phyloP scores from a whole-genome alignment of 2,888 invertebrate species.

The Marronus borbonicus region DNA sequence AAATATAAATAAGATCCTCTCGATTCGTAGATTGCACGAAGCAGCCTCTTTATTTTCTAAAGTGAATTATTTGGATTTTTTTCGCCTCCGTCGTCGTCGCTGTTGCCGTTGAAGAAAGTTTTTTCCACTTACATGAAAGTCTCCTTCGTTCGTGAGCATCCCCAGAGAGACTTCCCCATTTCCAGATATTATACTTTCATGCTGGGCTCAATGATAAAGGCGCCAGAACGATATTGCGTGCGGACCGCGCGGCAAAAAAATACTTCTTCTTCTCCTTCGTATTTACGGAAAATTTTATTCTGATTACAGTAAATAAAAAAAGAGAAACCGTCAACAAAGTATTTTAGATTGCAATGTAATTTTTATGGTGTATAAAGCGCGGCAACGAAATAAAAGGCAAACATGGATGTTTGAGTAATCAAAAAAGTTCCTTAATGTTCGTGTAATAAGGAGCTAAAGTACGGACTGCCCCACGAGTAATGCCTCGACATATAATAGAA shows the following conservation, averaged over 20 bases:
- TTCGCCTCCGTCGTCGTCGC: neutral
- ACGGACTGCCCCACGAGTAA: neutral
- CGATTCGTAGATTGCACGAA: conserved; percentile 8
- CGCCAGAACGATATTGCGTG: neutral
- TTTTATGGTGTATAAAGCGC: neutral
- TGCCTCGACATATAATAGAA: too few species aligned
- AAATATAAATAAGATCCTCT: conserved; percentile 19
- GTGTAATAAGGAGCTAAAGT: neutral
- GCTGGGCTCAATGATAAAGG: conserved; percentile 1
- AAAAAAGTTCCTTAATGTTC: neutral
- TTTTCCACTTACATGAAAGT: conserved; percentile 29
- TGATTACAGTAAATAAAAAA: conserved; percentile 9
- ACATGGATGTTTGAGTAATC: neutral
- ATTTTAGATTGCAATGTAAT: conserved; percentile 1
- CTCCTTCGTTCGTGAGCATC: conserved; percentile 12
- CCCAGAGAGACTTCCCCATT: conserved; percentile 10
- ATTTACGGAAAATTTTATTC: conserved; percentile 18
- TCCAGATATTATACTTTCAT: conserved; percentile 23
- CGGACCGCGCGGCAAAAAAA: neutral
- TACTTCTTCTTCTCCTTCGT: neutral
- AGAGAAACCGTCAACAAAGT: neutral
- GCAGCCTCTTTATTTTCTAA: conserved; percentile 10
- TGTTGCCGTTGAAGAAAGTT: conserved; percentile 1
- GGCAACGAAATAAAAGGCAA: neutral
- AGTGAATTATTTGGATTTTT: conserved; percentile 32